Base-by-base conservation (phyloP, 2,888 invertebrate genomes). In the Agrochola macilenta region DNA sequence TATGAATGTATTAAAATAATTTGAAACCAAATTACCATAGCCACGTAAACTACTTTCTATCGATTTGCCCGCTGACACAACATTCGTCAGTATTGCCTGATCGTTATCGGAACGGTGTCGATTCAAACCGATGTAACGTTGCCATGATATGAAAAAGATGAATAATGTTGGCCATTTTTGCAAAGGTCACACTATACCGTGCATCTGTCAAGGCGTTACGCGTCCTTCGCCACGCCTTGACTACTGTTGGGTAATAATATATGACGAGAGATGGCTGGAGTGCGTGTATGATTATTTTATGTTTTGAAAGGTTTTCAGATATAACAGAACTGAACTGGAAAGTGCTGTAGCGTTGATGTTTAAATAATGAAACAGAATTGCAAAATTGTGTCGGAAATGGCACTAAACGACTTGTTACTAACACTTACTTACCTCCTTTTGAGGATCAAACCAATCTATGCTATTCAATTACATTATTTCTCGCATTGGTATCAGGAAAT, bases 101-200 rank as follows among this genome's bases (percentile, higher is more conserved):
- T 85, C 70, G 66, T 78, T 81, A 86, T 84, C 78, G 23, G 60
- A 69, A 72, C 69, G 49, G 78, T 77, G 73, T 84, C 79, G 78
- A 84, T 82, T 81, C 78, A 63, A 76, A 80, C 43, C 60, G 72
- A 66, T 68, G 76, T 78, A 75, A 74, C 82, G 66, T 66, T 71
- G 74, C 65, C 54, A 72, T 71, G 81, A 79, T 79, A 82, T 82
- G 72, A 84, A 86, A 84, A 88, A 76, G 17, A 78, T 79, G 82
- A 86, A 78, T 79, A 79, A 83, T 83, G 79, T 76, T 49, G 30
- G 49, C 70, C 35, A 85, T 87, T 87, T 72, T 57, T 46, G 68
- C 46, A 73, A 77, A 78, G 76, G 71, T 76, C 79, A 76, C 79
- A 76, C 60, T 78, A 82, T 65, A 78, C 30, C 74, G 76, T 79